Percentiles rank a stretch among this genome's conserved stretches.
Conservation (phyloP, 1,140 invertebrate species). For the Drosophila fuyamai region DNA sequence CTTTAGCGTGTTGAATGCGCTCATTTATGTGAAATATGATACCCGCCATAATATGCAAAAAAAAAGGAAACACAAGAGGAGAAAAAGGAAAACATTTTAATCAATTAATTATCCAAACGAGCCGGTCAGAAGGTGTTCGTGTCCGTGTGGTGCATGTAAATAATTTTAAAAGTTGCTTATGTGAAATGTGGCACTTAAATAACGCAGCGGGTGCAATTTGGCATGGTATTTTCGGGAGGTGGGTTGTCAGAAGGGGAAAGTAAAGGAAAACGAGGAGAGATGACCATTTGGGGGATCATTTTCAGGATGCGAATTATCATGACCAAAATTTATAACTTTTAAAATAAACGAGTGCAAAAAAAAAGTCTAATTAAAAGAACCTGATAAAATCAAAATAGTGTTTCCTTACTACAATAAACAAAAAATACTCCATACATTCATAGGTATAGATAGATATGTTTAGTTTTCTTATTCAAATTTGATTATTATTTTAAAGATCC, state of each 20-base stretch:
- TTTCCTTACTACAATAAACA: too few relatives aligned
- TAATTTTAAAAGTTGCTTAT: slow-evolving; percentile 80
- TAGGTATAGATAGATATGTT: too few relatives aligned
- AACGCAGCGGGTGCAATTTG: slow-evolving; percentile 68
- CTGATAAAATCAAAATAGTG: too few relatives aligned
- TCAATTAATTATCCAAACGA: slow-evolving; percentile 80
- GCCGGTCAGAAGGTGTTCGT: slow-evolving; percentile 52
- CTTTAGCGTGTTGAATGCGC: slow-evolving; percentile 82
- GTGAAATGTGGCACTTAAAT: slow-evolving; percentile 81
- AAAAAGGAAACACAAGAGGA: slow-evolving; percentile 16
- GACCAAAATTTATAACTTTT: not conserved
- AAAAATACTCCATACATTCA: too few relatives aligned
- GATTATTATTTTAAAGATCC: not conserved
- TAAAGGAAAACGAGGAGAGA: not conserved
- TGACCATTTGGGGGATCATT: not conserved
- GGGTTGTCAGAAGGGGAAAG: not conserved
- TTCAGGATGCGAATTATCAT: not conserved
- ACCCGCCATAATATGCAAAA: slow-evolving; percentile 79
- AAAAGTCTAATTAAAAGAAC: too few relatives aligned
- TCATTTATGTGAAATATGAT: slow-evolving; percentile 84
- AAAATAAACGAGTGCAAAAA: not conserved
- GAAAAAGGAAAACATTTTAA: slow-evolving; percentile 72
- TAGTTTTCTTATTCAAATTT: too few relatives aligned
- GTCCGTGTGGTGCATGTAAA: slow-evolving; percentile 68
- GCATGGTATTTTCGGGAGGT: slow-evolving; percentile 7